A percentile compares a stretch with the other conserved stretches of the same genome.
Evolutionary conservation across 2,888 invertebrate genomes (phyloP).

Genomic region (Cremastinae sp.): DNA sequence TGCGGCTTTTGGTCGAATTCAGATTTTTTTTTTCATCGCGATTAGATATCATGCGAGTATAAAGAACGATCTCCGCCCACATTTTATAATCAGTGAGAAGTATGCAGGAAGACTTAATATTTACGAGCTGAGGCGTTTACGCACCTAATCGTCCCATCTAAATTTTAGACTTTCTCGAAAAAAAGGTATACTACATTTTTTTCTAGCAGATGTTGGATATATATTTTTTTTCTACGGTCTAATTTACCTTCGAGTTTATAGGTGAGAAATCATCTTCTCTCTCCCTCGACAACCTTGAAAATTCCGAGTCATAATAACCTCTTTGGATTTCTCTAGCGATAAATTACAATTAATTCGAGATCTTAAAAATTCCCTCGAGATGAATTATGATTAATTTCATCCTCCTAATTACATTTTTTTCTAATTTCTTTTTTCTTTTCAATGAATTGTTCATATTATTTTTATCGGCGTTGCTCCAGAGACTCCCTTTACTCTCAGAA

Average conservation of each 20-base stretch:
- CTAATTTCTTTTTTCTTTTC: too few relatives aligned
- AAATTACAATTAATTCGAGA: too few relatives aligned
- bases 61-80: conserved; percentile 19
- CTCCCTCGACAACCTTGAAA: too few relatives aligned
- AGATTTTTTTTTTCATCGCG: conserved; percentile 5
- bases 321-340: too few relatives aligned
- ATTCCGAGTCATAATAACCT: too few relatives aligned
- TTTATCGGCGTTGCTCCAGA: too few relatives aligned
- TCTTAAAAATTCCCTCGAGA: too few relatives aligned
- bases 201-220: background rate
- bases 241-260: background rate
- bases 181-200: conserved; percentile 6
- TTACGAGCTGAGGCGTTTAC: conserved; percentile 7
- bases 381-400: too few relatives aligned
- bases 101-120: background rate
- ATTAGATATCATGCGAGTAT: conserved; percentile 11
- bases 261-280: background rate
- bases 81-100: conserved; percentile 23
- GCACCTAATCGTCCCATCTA: conserved; percentile 23
- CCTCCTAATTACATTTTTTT: too few relatives aligned
- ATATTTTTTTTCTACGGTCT: background rate
- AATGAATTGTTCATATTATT: too few relatives aligned
- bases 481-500: too few relatives aligned
- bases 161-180: conserved; percentile 19
- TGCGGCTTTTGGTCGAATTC: background rate